phyloP scores from a whole-genome alignment of 2,888 invertebrate genomes.

The Nasonia oneida region DNA sequence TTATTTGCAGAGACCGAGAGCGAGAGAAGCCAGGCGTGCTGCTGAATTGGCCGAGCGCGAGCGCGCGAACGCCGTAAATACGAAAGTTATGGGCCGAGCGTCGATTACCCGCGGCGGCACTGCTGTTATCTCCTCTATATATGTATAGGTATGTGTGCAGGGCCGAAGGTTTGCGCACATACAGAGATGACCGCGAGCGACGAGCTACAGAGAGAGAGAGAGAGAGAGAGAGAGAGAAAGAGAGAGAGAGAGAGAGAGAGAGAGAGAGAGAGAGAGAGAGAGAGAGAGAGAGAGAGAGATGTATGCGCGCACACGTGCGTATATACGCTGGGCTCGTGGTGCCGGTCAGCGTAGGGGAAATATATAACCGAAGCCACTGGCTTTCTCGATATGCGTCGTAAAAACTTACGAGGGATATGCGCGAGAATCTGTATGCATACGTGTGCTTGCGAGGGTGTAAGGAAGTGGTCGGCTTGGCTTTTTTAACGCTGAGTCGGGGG shows the following conservation, averaged over 20 bases:
- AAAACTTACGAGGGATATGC: slow-evolving; percentile 63
- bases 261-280: background rate
- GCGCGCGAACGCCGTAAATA: slow-evolving; percentile 63
- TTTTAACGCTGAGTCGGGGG: background rate
- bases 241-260: background rate
- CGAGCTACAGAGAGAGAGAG: background rate
- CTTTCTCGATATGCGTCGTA: slow-evolving; percentile 59
- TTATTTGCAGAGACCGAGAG: slow-evolving; percentile 61
- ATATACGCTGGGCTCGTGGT: background rate
- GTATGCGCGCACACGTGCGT: background rate
- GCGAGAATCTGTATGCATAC: background rate
- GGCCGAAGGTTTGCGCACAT: background rate
- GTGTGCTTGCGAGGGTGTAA: background rate
- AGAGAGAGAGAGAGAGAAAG: background rate
- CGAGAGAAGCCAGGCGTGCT: slow-evolving; percentile 55
- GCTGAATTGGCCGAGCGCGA: slow-evolving; percentile 63
- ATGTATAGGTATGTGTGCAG: background rate
- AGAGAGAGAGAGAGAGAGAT: background rate
- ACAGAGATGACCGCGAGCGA: slow-evolving; percentile 13
- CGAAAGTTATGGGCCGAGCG: slow-evolving; percentile 65
- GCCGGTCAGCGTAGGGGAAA: slow-evolving; percentile 32
- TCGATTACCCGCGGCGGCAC: slow-evolving; percentile 39
- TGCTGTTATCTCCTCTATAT: slow-evolving; percentile 38
- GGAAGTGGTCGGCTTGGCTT: background rate
- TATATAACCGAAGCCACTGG: slow-evolving; percentile 43